A percentile compares a stretch with the other conserved stretches of the same genome.
These are phyloP conservation scores for Lasioglossum figueresi DNA, from an alignment of 2,888 invertebrate genomes.

Conservation along the genomic window DNA sequence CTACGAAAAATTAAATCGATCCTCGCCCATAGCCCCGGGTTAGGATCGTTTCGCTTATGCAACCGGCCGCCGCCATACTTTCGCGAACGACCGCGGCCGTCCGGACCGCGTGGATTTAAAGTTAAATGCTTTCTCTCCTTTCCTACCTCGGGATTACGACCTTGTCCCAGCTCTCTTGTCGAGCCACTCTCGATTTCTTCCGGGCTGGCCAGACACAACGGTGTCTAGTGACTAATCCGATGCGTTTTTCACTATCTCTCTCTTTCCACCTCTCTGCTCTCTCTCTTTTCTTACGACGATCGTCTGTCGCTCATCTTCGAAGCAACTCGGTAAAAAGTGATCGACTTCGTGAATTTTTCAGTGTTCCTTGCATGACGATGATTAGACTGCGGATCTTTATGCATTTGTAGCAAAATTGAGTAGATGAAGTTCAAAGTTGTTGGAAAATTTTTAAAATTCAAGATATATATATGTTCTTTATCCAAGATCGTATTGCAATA, in stretches of 20 bases:
- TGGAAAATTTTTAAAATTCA: no score
- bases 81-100: slow-evolving; percentile 50
- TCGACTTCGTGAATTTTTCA: no score
- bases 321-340: background rate
- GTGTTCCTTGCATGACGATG: no score
- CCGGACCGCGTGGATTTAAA: slow-evolving; percentile 60
- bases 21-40: slow-evolving; percentile 49
- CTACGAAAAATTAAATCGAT: slow-evolving; percentile 59
- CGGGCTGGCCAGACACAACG: slow-evolving; percentile 59
- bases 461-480: no score
- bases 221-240: slow-evolving; percentile 51
- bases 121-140: slow-evolving; percentile 78
- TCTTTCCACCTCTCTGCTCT: background rate
- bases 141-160: slow-evolving; percentile 74
- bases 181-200: slow-evolving; percentile 79
- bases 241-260: slow-evolving; percentile 40
- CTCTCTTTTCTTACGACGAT: background rate
- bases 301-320: background rate
- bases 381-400: no score
- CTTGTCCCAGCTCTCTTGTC: slow-evolving; percentile 75
- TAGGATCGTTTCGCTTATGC: slow-evolving; percentile 57
- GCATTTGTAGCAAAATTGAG: no score
- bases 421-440: no score
- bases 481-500: no score
- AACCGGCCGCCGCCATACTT: slow-evolving; percentile 60